These are phyloP conservation scores for Coenonympha glycerion DNA, from an alignment of 2,888 invertebrate genomes.

Conservation along the genomic window DNA sequence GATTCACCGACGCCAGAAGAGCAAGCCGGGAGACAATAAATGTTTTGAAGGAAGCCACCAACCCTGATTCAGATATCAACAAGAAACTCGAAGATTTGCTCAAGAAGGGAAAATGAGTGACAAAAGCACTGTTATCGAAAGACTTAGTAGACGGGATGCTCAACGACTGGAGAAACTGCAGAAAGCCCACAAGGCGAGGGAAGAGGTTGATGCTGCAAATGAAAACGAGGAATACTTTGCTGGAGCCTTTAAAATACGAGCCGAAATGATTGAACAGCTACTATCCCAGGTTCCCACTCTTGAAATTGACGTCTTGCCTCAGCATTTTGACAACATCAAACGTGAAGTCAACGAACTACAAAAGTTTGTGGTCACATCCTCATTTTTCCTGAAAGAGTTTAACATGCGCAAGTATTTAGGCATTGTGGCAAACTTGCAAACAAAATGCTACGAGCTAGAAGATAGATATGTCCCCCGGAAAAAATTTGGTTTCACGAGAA, in stretches of 20 bases:
- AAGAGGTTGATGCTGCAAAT: conserved; percentile 76
- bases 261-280: conserved; percentile 78
- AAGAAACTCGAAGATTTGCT: conserved; percentile 65
- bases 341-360: conserved; percentile 84
- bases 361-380: conserved; percentile 86
- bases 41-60: conserved; percentile 67
- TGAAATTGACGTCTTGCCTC: conserved; percentile 69
- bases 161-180: conserved; percentile 80
- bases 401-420: conserved; percentile 87
- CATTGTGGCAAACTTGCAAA: conserved; percentile 81
- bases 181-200: conserved; percentile 79
- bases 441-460: conserved; percentile 82
- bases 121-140: conserved; percentile 60
- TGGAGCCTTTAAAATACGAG: conserved; percentile 80
- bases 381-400: conserved; percentile 86
- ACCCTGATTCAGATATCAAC: conserved; percentile 60
- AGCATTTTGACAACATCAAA: conserved; percentile 81
- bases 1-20: conserved; percentile 52
- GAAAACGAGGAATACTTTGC: conserved; percentile 84
- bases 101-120: conserved; percentile 68
- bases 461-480: conserved; percentile 85
- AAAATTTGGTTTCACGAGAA: conserved; percentile 89
- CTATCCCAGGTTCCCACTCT: conserved; percentile 71
- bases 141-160: conserved; percentile 75
- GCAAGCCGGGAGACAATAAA: conserved; percentile 44